Percentiles rank a stretch among this genome's conserved stretches.
phyloP scores from a whole-genome alignment of 2,113 vertebrate species.

The Sceloporus undulatus region DNA sequence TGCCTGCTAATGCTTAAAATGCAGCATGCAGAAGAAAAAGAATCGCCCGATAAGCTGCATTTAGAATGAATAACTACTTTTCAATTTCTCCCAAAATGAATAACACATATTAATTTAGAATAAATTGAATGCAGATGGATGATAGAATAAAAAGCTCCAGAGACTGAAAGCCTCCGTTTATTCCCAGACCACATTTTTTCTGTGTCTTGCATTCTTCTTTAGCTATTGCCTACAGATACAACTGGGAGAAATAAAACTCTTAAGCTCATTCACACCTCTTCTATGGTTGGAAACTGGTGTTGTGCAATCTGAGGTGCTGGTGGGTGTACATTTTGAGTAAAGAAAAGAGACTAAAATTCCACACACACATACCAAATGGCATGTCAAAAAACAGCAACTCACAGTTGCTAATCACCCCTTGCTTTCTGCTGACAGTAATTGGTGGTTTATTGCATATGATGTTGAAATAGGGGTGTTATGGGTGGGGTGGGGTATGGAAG shows the following conservation, averaged over 20 bases:
- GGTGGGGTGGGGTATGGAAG: too few relatives aligned
- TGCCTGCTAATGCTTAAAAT: conserved; percentile 32
- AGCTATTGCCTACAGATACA: conserved; percentile 3
- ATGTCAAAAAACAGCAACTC: background rate
- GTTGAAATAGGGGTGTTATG: background rate
- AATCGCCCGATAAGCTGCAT: conserved; percentile 30
- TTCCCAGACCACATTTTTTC: background rate
- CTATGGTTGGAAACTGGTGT: background rate
- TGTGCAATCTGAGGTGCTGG: background rate
- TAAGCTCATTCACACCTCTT: conserved; percentile 2
- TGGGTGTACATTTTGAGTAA: background rate
- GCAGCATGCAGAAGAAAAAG: background rate
- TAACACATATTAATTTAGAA: conserved; percentile 43
- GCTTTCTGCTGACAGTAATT: background rate
- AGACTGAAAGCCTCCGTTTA: conserved; percentile 25
- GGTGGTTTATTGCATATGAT: background rate
- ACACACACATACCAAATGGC: background rate
- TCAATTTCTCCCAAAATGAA: background rate
- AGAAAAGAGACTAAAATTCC: background rate
- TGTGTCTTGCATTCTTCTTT: background rate
- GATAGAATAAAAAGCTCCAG: conserved; percentile 30
- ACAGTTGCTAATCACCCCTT: background rate
- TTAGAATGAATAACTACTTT: conserved; percentile 13
- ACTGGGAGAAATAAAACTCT: background rate
- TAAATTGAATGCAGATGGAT: conserved; percentile 19